Percentiles rank a stretch among this genome's conserved stretches.
Conservation (phyloP, 2,797 vertebrate genomes). For the Rhodeus uyekii region DNA sequence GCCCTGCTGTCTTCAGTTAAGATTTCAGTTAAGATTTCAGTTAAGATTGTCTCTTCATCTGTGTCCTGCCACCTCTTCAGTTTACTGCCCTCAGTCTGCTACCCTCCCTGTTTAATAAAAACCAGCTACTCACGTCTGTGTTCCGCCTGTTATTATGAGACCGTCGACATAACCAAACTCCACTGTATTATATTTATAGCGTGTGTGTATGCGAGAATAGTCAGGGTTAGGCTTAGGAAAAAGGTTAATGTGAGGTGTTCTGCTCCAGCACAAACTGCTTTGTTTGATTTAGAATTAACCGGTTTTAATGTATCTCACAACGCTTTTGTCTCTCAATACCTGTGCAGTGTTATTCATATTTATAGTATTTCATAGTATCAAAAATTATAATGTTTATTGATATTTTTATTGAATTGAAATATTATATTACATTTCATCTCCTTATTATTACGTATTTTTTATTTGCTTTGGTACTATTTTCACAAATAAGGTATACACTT, state of each 20-base stretch:
- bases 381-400: not conserved
- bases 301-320: not conserved
- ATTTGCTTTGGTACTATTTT: too few relatives aligned
- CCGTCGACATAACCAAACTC: too few relatives aligned
- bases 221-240: not conserved
- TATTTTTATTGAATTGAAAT: not conserved
- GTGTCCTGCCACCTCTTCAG: too few relatives aligned
- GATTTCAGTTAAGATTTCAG: too few relatives aligned
- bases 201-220: not conserved
- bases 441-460: not conserved
- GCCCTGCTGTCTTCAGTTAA: too few relatives aligned
- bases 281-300: not conserved
- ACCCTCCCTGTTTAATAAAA: too few relatives aligned
- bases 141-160: too few relatives aligned
- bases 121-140: too few relatives aligned
- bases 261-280: not conserved
- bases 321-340: not conserved
- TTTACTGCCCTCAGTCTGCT: too few relatives aligned
- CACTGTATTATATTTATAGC: not conserved
- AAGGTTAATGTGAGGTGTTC: not conserved
- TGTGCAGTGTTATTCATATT: not conserved
- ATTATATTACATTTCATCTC: not conserved
- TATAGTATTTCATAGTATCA: not conserved
- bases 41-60: too few relatives aligned
- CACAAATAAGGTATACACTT: too few relatives aligned